Evolutionary conservation across 2,888 invertebrate species (phyloP).

Genomic region (Physocephala rufipes): DNA sequence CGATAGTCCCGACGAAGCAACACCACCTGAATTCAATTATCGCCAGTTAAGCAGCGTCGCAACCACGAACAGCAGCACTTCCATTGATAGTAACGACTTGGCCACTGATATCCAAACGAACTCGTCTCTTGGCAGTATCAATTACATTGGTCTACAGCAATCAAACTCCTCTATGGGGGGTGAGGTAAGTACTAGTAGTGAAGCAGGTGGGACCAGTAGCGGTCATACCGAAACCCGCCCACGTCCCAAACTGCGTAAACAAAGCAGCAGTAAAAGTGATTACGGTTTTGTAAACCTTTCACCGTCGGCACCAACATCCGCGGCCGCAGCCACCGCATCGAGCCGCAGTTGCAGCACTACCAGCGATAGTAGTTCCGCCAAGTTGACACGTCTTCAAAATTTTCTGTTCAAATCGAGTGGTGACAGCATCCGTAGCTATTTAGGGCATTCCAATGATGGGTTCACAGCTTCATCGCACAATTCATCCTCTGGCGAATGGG

Average conservation of each 20-base stretch:
- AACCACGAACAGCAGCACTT: constrained; percentile 58
- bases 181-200: constrained; percentile 54
- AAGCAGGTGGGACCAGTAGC: constrained; percentile 16
- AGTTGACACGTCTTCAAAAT: constrained; percentile 59
- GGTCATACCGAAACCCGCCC: constrained; percentile 4
- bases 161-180: constrained; percentile 58
- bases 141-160: constrained; percentile 49
- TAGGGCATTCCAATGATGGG: constrained; percentile 59
- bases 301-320: constrained; percentile 19
- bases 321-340: constrained; percentile 40
- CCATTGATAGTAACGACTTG: constrained; percentile 54
- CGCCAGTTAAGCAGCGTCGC: constrained; percentile 60
- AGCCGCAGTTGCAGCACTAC: constrained; percentile 59
- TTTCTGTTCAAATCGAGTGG: constrained; percentile 63
- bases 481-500: constrained; percentile 61
- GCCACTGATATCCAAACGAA: background rate
- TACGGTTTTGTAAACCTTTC: constrained; percentile 25
- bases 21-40: constrained; percentile 60
- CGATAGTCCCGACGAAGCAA: constrained; percentile 61
- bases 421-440: constrained; percentile 56
- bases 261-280: constrained; percentile 50
- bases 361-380: constrained; percentile 57
- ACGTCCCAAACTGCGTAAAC: constrained; percentile 44
- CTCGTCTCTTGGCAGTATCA: constrained; percentile 53
- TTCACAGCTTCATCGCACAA: constrained; percentile 60